Evolutionary conservation across 2,113 vertebrate genomes (phyloP).

Genomic region (Coptodon rendalli): DNA sequence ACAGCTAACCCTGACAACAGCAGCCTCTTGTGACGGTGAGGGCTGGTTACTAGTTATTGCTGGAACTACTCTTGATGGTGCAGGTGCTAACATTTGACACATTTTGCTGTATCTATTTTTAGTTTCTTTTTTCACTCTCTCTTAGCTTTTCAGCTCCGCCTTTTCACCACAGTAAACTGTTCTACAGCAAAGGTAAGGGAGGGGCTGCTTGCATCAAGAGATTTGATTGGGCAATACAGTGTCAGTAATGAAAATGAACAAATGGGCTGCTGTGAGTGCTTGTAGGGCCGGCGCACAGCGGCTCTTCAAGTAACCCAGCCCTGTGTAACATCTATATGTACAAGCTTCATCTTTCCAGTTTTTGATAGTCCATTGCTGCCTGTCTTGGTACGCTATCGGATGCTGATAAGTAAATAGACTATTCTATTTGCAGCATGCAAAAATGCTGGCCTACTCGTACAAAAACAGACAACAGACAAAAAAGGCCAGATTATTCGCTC

Average conservation of each 20-base stretch:
- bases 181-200: neutral
- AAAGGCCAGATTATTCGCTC: neutral
- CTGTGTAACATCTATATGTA: neutral
- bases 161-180: neutral
- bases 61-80: neutral
- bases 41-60: neutral
- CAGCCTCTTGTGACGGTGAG: rapidly evolving
- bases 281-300: neutral
- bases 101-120: neutral
- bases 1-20: neutral
- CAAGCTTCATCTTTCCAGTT: neutral
- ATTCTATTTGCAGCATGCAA: neutral
- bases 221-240: neutral
- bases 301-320: neutral
- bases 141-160: neutral
- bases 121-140: neutral
- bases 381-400: rapidly evolving
- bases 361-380: neutral
- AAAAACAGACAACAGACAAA: neutral
- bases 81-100: neutral
- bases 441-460: rapidly evolving
- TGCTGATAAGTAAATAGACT: neutral
- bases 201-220: neutral
- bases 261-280: neutral
- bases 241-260: neutral